Percentiles rank a stretch among this genome's conserved stretches.
Conservation (phyloP, 2,888 invertebrate species). For the Heliconius erato region DNA sequence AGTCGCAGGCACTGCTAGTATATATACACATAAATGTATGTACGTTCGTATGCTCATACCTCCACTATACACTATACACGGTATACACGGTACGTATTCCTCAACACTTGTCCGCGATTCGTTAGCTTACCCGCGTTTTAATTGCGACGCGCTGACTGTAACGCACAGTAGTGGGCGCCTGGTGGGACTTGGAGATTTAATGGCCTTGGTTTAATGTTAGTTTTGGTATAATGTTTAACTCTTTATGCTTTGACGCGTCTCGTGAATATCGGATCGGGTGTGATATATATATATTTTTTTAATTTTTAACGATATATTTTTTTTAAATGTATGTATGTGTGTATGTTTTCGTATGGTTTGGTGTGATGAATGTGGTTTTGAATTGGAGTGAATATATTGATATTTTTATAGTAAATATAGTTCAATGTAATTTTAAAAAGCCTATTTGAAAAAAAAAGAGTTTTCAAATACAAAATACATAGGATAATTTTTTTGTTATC, state of each 20-base stretch:
- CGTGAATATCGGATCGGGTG: slow-evolving; percentile 25
- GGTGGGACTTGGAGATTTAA: slow-evolving; percentile 36
- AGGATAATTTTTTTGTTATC: too few species aligned
- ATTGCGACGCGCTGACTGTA: slow-evolving; percentile 36
- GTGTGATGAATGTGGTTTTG: background rate
- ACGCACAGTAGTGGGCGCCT: background rate
- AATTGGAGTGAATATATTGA: background rate
- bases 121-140: slow-evolving; percentile 41
- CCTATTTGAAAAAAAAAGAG: too few species aligned
- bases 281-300: background rate
- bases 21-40: background rate
- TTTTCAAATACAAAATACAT: too few species aligned
- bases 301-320: background rate
- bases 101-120: slow-evolving; percentile 40
- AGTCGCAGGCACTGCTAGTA: background rate
- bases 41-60: background rate
- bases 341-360: background rate
- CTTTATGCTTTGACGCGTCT: slow-evolving; percentile 31
- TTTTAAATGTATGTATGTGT: background rate
- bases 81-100: background rate
- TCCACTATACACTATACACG: background rate
- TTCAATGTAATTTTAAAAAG: too few species aligned
- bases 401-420: too few species aligned
- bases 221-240: slow-evolving; percentile 32
- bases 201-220: slow-evolving; percentile 39